Percentiles rank a stretch among this genome's conserved stretches.
These are phyloP conservation scores for Magallana gigas DNA, from an alignment of 1,140 invertebrate species.

Conservation along the genomic window DNA sequence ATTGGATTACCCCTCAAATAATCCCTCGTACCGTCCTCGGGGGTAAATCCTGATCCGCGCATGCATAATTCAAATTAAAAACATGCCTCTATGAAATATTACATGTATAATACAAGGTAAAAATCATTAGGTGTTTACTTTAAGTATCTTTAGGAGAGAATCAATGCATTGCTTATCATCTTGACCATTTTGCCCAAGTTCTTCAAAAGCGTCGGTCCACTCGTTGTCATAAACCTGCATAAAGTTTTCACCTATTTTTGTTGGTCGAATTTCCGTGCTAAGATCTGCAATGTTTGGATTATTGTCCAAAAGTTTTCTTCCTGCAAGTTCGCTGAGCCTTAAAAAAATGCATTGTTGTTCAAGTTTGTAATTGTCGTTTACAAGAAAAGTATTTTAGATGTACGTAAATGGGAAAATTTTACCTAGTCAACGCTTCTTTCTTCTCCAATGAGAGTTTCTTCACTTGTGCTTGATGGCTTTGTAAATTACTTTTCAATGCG, in stretches of 20 bases:
- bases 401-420: background rate
- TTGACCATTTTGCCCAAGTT: background rate
- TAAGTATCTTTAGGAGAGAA: background rate
- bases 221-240: conserved; percentile 33
- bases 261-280: conserved; percentile 32
- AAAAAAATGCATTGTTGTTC: background rate
- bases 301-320: conserved; percentile 12
- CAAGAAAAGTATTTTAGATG: background rate
- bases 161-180: background rate
- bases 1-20: too few species aligned
- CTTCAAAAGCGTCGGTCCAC: conserved; percentile 37
- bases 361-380: too few species aligned
- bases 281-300: conserved; percentile 35
- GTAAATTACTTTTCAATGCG: background rate
- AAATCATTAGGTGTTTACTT: background rate
- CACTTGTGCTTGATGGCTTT: background rate
- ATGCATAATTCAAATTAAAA: too few species aligned
- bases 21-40: too few species aligned
- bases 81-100: too few species aligned
- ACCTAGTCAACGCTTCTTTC: conserved; percentile 1
- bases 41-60: too few species aligned
- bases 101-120: too few species aligned
- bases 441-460: conserved; percentile 3
- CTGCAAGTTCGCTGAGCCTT: conserved; percentile 26
- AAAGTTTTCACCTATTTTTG: conserved; percentile 8